Base-by-base conservation (phyloP, 2,113 vertebrate species). In the Cnemophilus loriae region DNA sequence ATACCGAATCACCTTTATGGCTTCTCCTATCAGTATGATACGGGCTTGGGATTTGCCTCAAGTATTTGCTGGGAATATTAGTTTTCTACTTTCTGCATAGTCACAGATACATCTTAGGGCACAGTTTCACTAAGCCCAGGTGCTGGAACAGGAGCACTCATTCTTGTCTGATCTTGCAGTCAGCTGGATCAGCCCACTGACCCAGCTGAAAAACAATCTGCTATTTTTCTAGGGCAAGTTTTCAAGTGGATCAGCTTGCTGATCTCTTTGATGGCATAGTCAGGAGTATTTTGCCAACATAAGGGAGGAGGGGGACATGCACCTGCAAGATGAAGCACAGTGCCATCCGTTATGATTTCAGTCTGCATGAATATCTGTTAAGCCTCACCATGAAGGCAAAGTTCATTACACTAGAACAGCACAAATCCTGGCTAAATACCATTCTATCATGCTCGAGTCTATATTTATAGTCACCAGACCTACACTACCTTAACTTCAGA, bases 191-290 rank as follows among this genome's bases (percentile, higher is more conserved):
- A 93, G 56, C 47, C 74, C 57, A 87, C 78, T 93, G 87, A 93
- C 92, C 90, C 75, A 76, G 74, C 61, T 87, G 96, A 79, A 95
- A 97, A 94, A 56, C 74, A 79, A 87, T 85, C 90, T 68, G 57
- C 69, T 79, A 1, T 44, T 91, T 95, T 95, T 90, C 95, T 94
- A 91, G 92, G 95, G 46, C 90, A 91, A 53, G 84, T 93, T 93
- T 95, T 91, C 87, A 78, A 60, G 24, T 52, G 46, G 74, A 87
- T 95, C 87, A 79, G 35, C 74, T 97, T 94, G 87, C 85, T 95
- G 87, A 76, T 60, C 82, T 91, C 57, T 64, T 90, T 79, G 57
- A 26, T 56, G 53, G 53, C 37, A 33, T 16, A 60, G 70, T 57
- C 65, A 64, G 0, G 0, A 76, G 41, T 18, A 56, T 47, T 59